These are phyloP conservation scores for Hemiprocne comata DNA, from an alignment of 2,113 vertebrate genomes.

Conservation along the genomic window DNA sequence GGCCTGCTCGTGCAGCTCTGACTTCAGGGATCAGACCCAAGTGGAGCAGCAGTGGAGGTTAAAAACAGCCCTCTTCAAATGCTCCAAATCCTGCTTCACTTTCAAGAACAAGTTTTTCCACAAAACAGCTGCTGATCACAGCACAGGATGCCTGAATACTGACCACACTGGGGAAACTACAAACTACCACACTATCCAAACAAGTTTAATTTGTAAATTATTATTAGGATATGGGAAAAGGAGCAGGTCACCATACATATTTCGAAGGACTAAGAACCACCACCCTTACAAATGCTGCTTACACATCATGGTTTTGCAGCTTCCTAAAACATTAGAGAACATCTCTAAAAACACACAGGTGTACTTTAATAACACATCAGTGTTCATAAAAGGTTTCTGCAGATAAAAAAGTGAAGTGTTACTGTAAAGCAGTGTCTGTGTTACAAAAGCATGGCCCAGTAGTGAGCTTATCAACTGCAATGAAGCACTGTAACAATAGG, in stretches of 20 bases:
- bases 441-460: background rate
- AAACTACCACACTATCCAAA: background rate
- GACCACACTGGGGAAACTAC: background rate
- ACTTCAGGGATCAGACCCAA: background rate
- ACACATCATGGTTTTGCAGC: background rate
- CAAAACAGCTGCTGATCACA: accelerated
- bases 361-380: background rate
- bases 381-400: background rate
- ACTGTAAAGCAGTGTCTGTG: background rate
- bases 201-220: background rate
- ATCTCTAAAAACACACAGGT: background rate
- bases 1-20: background rate
- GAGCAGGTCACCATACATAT: accelerated
- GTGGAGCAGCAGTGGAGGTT: background rate
- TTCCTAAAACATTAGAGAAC: background rate
- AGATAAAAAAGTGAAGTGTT: background rate
- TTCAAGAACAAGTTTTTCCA: background rate
- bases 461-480: background rate
- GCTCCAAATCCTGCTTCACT: background rate
- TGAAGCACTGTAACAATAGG: background rate
- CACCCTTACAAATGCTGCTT: background rate
- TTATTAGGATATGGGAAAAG: background rate
- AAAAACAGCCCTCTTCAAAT: background rate
- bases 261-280: background rate
- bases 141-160: background rate